A percentile compares a stretch with the other conserved stretches of the same genome.
Evolutionary conservation across 2,113 vertebrate species (phyloP).

Genomic region (Puma concolor): DNA sequence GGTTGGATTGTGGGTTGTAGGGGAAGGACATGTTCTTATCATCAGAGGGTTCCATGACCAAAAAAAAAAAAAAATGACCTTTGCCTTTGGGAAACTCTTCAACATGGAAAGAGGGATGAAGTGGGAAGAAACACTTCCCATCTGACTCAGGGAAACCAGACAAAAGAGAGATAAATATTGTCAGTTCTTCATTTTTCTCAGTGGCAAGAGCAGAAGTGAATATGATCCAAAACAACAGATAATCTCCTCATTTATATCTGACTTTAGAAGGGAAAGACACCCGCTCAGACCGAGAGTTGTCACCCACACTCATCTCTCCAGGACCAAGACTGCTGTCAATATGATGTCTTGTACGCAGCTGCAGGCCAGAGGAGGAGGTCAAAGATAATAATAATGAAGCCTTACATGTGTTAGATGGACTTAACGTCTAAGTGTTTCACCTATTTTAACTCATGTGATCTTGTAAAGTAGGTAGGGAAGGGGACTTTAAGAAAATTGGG

Average conservation of each 20-base stretch:
- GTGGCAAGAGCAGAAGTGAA: constrained; percentile 9
- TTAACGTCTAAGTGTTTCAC: not conserved
- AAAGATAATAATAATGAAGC: not conserved
- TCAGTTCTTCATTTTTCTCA: not conserved
- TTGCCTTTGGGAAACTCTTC: constrained; percentile 46
- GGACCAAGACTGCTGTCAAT: not conserved
- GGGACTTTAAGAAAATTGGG: constrained; percentile 6
- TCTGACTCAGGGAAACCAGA: constrained; percentile 58
- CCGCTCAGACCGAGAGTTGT: not conserved
- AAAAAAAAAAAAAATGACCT: constrained; percentile 55
- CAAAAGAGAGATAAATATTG: constrained; percentile 36
- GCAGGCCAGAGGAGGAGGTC: not conserved
- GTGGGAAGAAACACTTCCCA: constrained; percentile 26
- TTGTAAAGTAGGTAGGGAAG: not conserved
- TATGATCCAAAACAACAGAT: constrained; percentile 19
- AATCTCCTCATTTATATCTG: not conserved
- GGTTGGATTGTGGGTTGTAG: not conserved
- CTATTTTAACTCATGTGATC: not conserved
- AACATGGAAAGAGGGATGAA: not conserved
- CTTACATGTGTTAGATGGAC: not conserved
- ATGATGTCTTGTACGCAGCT: not conserved
- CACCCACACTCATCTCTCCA: not conserved
- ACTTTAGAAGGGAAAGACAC: not conserved
- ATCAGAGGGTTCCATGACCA: not conserved
- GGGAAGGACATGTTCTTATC: not conserved